These are phyloP conservation scores for Ennomos erosarius DNA, from an alignment of 2,888 invertebrate genomes.

Conservation along the genomic window DNA sequence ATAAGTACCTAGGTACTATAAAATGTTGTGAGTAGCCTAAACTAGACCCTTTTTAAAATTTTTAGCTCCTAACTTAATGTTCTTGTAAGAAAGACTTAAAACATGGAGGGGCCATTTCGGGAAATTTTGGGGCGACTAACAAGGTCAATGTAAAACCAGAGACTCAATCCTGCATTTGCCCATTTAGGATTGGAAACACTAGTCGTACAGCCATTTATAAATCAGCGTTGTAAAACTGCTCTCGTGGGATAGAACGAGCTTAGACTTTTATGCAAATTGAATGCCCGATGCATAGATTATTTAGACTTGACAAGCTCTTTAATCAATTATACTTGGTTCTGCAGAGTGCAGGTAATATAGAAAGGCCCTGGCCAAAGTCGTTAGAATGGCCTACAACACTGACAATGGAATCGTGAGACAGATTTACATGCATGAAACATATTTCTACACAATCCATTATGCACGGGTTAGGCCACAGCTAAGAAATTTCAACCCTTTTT, in stretches of 20 bases:
- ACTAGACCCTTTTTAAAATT: too few species aligned
- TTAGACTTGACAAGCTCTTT: constrained; percentile 42
- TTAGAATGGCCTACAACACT: constrained; percentile 22
- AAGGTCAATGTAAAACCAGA: too few species aligned
- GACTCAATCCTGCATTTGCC: constrained; percentile 13
- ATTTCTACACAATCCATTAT: background rate
- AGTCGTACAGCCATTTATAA: constrained; percentile 38
- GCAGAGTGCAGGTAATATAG: constrained; percentile 30
- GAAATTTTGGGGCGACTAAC: too few species aligned
- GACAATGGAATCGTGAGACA: constrained; percentile 18
- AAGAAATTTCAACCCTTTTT: too few species aligned
- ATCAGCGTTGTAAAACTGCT: constrained; percentile 47
- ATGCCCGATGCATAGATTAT: constrained; percentile 41
- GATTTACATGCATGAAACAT: constrained; percentile 14
- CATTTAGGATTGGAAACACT: constrained; percentile 9
- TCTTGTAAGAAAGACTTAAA: too few species aligned
- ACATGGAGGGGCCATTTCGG: too few species aligned
- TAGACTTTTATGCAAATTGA: constrained; percentile 58
- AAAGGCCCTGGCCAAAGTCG: constrained; percentile 14
- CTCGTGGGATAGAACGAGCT: constrained; percentile 40
- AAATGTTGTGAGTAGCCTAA: too few species aligned
- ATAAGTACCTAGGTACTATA: too few species aligned
- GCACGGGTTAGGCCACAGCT: background rate
- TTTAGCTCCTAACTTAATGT: too few species aligned
- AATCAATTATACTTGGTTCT: constrained; percentile 47